phyloP scores from a whole-genome alignment of 1,140 invertebrate species.

The Drosophila paulistorum region DNA sequence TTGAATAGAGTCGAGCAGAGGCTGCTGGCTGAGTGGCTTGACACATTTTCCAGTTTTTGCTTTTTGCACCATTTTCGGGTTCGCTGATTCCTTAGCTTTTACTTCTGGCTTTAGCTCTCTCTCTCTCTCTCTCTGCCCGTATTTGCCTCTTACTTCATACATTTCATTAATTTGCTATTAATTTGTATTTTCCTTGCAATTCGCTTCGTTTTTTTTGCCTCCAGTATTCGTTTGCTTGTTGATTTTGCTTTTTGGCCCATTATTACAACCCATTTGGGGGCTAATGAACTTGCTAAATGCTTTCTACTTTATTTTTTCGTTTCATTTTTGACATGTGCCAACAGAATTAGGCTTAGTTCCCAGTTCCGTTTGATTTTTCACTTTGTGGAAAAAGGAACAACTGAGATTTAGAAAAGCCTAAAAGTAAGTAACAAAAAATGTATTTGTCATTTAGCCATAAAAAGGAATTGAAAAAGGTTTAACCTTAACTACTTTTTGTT shows the following conservation, averaged over 20 bases:
- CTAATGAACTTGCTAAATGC: slow-evolving; percentile 72
- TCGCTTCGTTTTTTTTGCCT: slow-evolving; percentile 9
- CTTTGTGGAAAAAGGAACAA: not conserved
- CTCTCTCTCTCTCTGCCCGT: not conserved
- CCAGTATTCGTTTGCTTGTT: slow-evolving; percentile 29
- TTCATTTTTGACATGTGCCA: slow-evolving; percentile 61
- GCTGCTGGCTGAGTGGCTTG: slow-evolving; percentile 52
- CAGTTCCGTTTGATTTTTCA: slow-evolving; percentile 42
- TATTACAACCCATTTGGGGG: slow-evolving; percentile 77
- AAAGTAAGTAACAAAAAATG: slow-evolving; percentile 70
- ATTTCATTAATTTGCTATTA: slow-evolving; percentile 80
- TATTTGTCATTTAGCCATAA: slow-evolving; percentile 19
- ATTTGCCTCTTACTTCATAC: slow-evolving; percentile 33
- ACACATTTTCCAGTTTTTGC: slow-evolving; percentile 75
- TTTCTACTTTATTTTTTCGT: slow-evolving; percentile 1
- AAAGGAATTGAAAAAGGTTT: not conserved
- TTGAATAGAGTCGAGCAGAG: slow-evolving; percentile 11
- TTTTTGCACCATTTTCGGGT: slow-evolving; percentile 65
- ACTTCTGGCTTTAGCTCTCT: slow-evolving; percentile 20
- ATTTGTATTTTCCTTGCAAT: slow-evolving; percentile 80
- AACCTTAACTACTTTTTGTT: too few species aligned
- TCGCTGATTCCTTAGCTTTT: slow-evolving; percentile 56
- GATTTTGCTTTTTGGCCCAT: slow-evolving; percentile 63
- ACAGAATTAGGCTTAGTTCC: slow-evolving; percentile 37
- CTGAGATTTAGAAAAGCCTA: slow-evolving; percentile 46